Evolutionary conservation across 2,888 invertebrate species (phyloP), one percentile per base, ranked within the genome.

Genomic region (Pinctada fucata): DNA sequence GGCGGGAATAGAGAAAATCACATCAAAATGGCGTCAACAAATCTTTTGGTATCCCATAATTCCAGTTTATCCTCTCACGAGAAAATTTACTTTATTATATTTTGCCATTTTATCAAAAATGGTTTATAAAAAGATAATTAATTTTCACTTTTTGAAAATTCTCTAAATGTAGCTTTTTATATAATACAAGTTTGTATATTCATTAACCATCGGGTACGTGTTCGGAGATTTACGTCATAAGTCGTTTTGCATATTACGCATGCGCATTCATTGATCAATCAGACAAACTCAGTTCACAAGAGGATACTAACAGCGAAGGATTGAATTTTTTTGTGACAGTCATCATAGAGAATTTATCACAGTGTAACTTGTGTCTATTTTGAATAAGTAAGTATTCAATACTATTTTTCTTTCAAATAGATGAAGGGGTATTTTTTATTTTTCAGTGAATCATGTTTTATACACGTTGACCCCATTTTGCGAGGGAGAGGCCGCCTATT

Each of bases 21-120:
- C 78, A 83, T 80, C 88, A 88, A 88, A 83, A 89, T 88, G 88
- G 89, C 88, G 85, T 83, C 81, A 77, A 82, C 79, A 79, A 75
- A 79, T 58, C 65, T 67, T 50, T 52, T 82, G 72, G 72, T 76
- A 78, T 82, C 85, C 85, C 85, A 85, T 67, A 83, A 84, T 83
- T 65, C 83, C 58, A 69, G 10, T 51, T 58, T 51, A 49, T 58
- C 31, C 13, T 51, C 48, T 84, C 82, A 78, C 83, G 81, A 70
- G 81, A 82, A 76, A 80, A 78, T 75, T 80, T 77, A 74, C 31
- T 31, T 31, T 31, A 31, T 31, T 31, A 31, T 31, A 31, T 31
- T 31, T 31, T 31, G 31, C 31, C 31, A 31, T 31, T 31, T 31
- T 31, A 31, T 31, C 31, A 31, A 31, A 31, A 31, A 31, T 0